Conservation (phyloP, 2,113 vertebrate genomes). For the Oryzias woworae region DNA sequence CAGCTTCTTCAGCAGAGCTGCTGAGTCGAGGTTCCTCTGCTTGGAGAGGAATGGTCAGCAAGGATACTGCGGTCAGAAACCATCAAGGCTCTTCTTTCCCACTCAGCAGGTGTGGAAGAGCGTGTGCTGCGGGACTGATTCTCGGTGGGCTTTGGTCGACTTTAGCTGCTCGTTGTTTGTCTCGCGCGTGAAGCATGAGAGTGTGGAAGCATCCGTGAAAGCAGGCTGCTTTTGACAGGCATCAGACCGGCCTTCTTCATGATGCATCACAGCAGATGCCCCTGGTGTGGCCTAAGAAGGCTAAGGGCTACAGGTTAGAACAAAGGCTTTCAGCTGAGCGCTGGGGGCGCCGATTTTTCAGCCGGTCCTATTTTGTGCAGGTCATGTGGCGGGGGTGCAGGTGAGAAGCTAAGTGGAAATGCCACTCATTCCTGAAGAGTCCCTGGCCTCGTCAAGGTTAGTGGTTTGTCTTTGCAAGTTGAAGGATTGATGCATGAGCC, state of each 20-base stretch:
- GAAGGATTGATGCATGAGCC: slow-evolving; percentile 96
- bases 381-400: slow-evolving; percentile 86
- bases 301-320: slow-evolving; percentile 82
- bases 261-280: slow-evolving; percentile 17
- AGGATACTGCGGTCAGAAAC: slow-evolving; percentile 57
- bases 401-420: slow-evolving; percentile 86
- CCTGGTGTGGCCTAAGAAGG: slow-evolving; percentile 34
- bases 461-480: slow-evolving; percentile 93
- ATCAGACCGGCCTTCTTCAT: slow-evolving; percentile 6
- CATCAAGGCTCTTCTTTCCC: slow-evolving; percentile 27
- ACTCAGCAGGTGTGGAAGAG: slow-evolving; percentile 50
- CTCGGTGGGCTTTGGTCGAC: background rate
- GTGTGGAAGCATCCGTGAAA: slow-evolving; percentile 8
- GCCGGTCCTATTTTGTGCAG: slow-evolving; percentile 90
- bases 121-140: slow-evolving; percentile 31
- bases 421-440: slow-evolving; percentile 92
- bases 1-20: slow-evolving; percentile 51
- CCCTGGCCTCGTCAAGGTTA: slow-evolving; percentile 93
- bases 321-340: slow-evolving; percentile 80
- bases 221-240: slow-evolving; percentile 17
- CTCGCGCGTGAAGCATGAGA: background rate
- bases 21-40: slow-evolving; percentile 48
- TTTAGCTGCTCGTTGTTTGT: too few species aligned
- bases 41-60: slow-evolving; percentile 41
- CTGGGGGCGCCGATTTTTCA: slow-evolving; percentile 82